Percentiles rank a stretch among this genome's conserved stretches.
Evolutionary conservation across 2,888 invertebrate genomes (phyloP).

Genomic region (Ashinkailepas kermadecensis): DNA sequence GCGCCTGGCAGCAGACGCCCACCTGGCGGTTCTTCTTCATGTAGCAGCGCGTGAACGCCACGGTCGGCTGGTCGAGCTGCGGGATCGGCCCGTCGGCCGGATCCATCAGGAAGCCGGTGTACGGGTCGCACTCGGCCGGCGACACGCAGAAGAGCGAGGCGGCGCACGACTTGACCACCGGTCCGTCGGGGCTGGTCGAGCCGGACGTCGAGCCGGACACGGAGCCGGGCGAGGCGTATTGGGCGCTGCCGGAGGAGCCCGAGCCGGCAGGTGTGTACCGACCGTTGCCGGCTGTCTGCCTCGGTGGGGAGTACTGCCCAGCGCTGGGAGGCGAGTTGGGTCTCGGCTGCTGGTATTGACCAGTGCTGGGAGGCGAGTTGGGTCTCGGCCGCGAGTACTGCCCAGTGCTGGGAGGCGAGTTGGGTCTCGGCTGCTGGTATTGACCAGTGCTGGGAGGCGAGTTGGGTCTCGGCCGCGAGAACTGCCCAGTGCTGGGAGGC

Average conservation of each 20-base stretch:
- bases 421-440: no score
- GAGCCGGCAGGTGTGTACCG: not conserved
- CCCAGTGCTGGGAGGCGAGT: no score
- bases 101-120: slow-evolving; percentile 13
- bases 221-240: not conserved
- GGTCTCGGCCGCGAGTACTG: no score
- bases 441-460: no score
- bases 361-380: no score
- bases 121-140: not conserved
- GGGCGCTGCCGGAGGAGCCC: not conserved
- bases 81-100: not conserved
- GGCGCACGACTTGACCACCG: not conserved
- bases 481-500: no score
- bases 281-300: not conserved
- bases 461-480: no score
- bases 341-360: no score
- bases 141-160: slow-evolving; percentile 8
- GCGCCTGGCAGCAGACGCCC: slow-evolving; percentile 20
- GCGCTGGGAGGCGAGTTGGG: no score
- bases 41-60: slow-evolving; percentile 7
- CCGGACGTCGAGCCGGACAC: not conserved
- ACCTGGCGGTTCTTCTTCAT: not conserved
- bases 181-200: not conserved
- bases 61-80: slow-evolving; percentile 6
- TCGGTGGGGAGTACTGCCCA: no score